phyloP scores from a whole-genome alignment of 1,140 invertebrate genomes.

The Lepidurus couesii region DNA sequence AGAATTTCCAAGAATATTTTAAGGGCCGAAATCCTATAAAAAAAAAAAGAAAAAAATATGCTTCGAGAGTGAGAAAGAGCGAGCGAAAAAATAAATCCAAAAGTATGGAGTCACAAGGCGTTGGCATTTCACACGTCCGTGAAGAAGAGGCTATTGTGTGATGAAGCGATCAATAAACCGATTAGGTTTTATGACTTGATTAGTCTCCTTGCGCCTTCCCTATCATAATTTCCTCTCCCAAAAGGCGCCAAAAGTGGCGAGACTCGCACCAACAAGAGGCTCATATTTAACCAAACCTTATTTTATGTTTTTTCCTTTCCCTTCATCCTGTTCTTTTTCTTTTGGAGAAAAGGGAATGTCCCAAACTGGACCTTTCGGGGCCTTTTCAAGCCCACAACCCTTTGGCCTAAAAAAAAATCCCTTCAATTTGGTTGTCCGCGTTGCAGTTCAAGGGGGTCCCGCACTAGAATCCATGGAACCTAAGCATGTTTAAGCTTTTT shows the following conservation, averaged over 20 bases:
- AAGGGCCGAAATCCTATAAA: too few relatives aligned
- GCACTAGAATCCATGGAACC: neutral
- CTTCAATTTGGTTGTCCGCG: neutral
- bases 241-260: neutral
- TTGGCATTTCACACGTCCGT: constrained; percentile 8
- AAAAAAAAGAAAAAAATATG: neutral
- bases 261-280: neutral
- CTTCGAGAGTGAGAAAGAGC: neutral
- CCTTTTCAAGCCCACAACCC: neutral
- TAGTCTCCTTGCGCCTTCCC: neutral
- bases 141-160: constrained; percentile 21
- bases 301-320: neutral
- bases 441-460: too few relatives aligned
- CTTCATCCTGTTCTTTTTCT: neutral
- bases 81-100: neutral
- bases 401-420: neutral
- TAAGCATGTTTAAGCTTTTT: neutral
- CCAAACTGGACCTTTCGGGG: neutral
- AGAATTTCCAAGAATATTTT: too few relatives aligned
- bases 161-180: constrained; percentile 5
- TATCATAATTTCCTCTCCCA: neutral
- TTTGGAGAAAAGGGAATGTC: neutral
- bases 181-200: constrained; percentile 20
- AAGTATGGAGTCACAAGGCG: neutral
- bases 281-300: neutral